These are phyloP conservation scores for Pteromalus puparum DNA, from an alignment of 1,140 invertebrate genomes.

Conservation along the genomic window DNA sequence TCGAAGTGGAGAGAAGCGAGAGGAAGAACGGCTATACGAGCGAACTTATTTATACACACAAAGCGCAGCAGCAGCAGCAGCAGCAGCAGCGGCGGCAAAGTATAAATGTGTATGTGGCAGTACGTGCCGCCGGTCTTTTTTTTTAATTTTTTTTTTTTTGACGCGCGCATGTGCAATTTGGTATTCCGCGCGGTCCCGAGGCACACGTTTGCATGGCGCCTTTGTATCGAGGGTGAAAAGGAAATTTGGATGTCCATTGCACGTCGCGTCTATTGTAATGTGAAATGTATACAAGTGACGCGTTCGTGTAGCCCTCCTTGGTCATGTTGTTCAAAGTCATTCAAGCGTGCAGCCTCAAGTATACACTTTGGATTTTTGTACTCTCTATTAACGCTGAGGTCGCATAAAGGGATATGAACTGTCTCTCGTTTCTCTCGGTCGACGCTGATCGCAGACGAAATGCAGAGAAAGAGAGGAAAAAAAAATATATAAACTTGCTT, in stretches of 20 bases:
- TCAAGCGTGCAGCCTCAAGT: not conserved
- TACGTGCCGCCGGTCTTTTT: not conserved
- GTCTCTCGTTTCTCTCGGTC: not conserved
- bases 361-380: slow-evolving; percentile 6
- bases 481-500: slow-evolving; percentile 36
- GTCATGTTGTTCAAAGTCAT: not conserved
- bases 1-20: not conserved
- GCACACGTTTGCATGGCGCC: slow-evolving; percentile 9
- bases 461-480: not conserved
- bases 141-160: not conserved
- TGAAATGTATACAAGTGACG: not conserved
- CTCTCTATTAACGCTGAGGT: slow-evolving; percentile 24
- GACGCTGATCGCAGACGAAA: not conserved
- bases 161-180: slow-evolving; percentile 33
- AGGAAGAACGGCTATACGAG: not conserved
- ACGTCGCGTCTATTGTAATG: not conserved
- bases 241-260: not conserved
- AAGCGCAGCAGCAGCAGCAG: not conserved
- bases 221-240: not conserved
- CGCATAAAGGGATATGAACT: slow-evolving; percentile 13
- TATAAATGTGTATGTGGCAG: not conserved
- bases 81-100: not conserved
- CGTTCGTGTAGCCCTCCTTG: not conserved
- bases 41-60: slow-evolving; percentile 29
- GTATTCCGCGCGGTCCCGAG: not conserved